Evolutionary conservation across 92 coral and sea anemone genomes (phyloP).

Genomic region (Galaxea fascicularis): DNA sequence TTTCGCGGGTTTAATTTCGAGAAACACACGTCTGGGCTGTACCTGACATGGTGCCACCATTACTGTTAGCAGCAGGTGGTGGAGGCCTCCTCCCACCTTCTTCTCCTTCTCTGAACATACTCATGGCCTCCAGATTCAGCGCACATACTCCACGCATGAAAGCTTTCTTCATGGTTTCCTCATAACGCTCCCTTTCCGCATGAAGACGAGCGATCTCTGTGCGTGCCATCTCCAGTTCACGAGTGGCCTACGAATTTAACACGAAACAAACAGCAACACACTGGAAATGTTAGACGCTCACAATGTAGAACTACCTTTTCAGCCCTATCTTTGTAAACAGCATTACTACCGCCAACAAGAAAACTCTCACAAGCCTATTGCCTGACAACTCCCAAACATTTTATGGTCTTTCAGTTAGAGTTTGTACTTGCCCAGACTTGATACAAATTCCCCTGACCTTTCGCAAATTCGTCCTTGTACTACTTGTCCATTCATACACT

Average conservation of each 20-base stretch:
- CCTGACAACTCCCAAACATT: not conserved
- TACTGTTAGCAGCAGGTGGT: conserved; percentile 1
- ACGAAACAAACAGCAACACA: not conserved
- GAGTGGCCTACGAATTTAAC: conserved; percentile 65
- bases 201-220: conserved; percentile 86
- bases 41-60: conserved; percentile 19
- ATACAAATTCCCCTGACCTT: not conserved
- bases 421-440: too few species aligned
- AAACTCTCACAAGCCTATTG: too few species aligned
- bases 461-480: too few species aligned
- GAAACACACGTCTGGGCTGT: not conserved
- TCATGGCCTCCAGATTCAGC: conserved; percentile 96
- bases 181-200: conserved; percentile 93
- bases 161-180: conserved; percentile 99
- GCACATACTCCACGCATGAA: conserved; percentile 99
- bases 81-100: conserved; percentile 75
- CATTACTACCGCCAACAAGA: too few species aligned
- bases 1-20: too few species aligned
- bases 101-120: conserved; percentile 95
- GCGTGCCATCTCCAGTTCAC: conserved; percentile 88
- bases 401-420: not conserved
- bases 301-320: too few species aligned
- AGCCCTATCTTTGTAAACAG: too few species aligned
- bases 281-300: too few species aligned
- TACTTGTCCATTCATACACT: too few species aligned